Base-by-base conservation (phyloP, 2,888 invertebrate species). In the Tricholauxania praeusta region DNA sequence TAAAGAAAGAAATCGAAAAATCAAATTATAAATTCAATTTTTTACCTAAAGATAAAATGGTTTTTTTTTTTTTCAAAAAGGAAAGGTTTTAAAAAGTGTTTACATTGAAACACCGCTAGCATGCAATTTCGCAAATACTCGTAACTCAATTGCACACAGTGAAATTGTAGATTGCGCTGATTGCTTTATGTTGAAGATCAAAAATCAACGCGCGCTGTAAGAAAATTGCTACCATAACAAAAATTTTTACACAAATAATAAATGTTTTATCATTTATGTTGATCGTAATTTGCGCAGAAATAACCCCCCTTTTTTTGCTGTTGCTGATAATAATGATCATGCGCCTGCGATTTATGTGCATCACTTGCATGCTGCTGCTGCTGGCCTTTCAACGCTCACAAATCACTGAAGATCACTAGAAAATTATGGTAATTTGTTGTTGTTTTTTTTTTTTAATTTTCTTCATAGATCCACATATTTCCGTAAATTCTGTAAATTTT, bases 241-340 rank as follows among this genome's bases (percentile, higher is more conserved):
- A 39, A 5, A 3, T n/a, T 39, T 39, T 39, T 39, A 39, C 39
- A 39, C 39, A 39, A 39, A n/a, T 17, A 53, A 10, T 6, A 52
- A 53, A 55, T 57, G 59, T 68, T 59, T n/a, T 59, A 59, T 68
- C 59, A 68, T 59, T 68, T 68, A 17, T 6, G 59, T 15, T 49
- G 59, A 68, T 68, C 59, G 57, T 49, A 68, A 68, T 68, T 68
- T 68, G 59, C 22, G 68, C 47, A 48, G 49, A 68, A 59, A 59
- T 39, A 10, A 22, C 49, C 22, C 49, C 17, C 5, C 47, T 68
- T 68, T 68, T 68, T 4, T 51, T 22, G 28, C n/a, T 48, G 22
- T 22, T 64, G 55, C 39, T 39, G 32, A 39, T 52, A 32, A 19
- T n/a, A 52, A 52, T 39, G 32, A 52, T 53, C 12, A 55, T 55